Evolutionary conservation across 2,113 vertebrate species (phyloP).

Genomic region (Agapornis roseicollis): DNA sequence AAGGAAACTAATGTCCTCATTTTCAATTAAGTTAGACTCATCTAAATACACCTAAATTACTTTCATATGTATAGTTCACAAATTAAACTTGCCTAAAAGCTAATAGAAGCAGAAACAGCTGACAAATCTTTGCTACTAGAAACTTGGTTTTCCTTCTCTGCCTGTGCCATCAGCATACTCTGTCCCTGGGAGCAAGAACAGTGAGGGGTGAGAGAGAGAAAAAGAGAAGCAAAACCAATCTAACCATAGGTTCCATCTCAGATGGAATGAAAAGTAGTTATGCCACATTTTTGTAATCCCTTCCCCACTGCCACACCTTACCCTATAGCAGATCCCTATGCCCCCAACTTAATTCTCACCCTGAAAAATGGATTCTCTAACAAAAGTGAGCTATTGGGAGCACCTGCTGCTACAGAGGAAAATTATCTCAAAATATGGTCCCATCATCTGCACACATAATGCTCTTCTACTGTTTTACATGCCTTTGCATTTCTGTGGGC

Average conservation of each 20-base stretch:
- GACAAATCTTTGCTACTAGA: background rate
- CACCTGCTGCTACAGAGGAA: background rate
- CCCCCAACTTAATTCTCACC: background rate
- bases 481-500: background rate
- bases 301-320: background rate
- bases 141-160: background rate
- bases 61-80: background rate
- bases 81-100: background rate
- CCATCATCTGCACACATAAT: background rate
- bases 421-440: background rate
- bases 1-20: background rate
- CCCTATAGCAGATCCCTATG: background rate
- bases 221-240: background rate
- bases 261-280: background rate
- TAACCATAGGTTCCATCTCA: background rate
- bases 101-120: background rate
- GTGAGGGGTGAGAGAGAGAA: background rate
- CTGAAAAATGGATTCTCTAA: background rate
- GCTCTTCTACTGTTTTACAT: background rate
- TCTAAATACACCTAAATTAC: background rate
- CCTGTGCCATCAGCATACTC: background rate
- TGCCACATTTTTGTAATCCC: background rate
- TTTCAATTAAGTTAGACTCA: background rate
- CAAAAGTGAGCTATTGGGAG: background rate
- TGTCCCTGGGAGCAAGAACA: background rate